Conservation (phyloP, 1,140 invertebrate species). For the Delia radicum region DNA sequence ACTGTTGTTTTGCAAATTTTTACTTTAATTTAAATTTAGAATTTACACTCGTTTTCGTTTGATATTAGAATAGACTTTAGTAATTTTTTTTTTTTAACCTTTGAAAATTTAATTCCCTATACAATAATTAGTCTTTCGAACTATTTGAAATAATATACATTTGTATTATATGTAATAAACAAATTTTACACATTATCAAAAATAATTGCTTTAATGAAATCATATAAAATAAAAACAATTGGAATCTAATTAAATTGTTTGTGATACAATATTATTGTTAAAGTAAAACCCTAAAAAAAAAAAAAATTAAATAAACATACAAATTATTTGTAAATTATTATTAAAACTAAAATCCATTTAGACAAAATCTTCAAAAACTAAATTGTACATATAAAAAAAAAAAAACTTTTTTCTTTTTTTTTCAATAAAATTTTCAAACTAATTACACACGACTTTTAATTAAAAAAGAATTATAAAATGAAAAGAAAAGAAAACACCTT, state of each 20-base stretch:
- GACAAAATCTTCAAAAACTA: not conserved
- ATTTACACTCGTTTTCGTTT: too few species aligned
- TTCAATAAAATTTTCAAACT: not conserved
- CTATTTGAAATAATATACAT: not conserved
- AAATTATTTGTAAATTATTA: constrained; percentile 13
- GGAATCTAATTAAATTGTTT: constrained; percentile 21
- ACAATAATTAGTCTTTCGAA: not conserved
- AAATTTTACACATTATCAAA: not conserved
- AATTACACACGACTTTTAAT: not conserved
- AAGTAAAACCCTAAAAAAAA: not conserved
- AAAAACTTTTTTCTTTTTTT: not conserved
- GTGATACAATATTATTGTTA: constrained; percentile 23
- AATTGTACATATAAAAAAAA: not conserved
- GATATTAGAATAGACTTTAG: too few species aligned
- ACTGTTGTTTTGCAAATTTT: too few species aligned
- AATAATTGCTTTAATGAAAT: not conserved
- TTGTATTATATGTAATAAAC: not conserved
- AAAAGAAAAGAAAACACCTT: not conserved
- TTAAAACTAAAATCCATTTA: not conserved
- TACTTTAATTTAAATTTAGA: too few species aligned
- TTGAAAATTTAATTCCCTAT: not conserved
- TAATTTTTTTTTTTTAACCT: too few species aligned
- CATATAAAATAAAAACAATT: constrained; percentile 1
- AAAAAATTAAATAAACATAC: not conserved
- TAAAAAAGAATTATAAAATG: too few species aligned